phyloP scores from a whole-genome alignment of 2,113 vertebrate species.

The Myrmophylax atrothorax region DNA sequence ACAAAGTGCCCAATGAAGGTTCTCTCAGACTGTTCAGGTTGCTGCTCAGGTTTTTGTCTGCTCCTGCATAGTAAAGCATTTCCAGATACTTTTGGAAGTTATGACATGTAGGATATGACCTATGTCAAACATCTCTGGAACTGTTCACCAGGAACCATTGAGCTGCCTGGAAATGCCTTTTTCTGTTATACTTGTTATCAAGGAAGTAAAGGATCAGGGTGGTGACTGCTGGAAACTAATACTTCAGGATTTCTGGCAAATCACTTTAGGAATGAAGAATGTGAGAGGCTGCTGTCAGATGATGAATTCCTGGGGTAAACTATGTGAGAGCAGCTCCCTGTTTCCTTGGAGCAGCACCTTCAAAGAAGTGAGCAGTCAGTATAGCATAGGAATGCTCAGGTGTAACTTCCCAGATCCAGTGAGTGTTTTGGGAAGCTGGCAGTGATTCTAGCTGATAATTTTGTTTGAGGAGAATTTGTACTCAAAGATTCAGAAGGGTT shows the following conservation, averaged over 20 bases:
- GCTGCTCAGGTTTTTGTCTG: neutral
- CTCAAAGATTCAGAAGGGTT: neutral
- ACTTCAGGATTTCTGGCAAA: neutral
- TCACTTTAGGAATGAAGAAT: neutral
- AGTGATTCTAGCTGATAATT: neutral
- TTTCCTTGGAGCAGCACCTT: neutral
- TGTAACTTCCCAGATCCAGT: neutral
- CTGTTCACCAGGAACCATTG: neutral
- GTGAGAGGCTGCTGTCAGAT: neutral
- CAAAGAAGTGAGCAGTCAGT: neutral
- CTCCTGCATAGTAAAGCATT: neutral
- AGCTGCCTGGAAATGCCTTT: neutral
- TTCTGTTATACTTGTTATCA: neutral
- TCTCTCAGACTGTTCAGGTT: neutral
- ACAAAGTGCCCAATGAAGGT: neutral
- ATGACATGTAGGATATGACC: neutral
- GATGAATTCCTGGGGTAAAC: neutral
- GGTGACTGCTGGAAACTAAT: neutral
- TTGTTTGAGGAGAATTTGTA: neutral
- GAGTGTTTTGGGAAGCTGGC: neutral
- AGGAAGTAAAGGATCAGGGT: neutral
- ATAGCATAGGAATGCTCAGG: accelerated
- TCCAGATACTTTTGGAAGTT: neutral
- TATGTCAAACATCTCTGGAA: neutral
- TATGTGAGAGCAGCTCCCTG: neutral